phyloP scores from a whole-genome alignment of 2,797 vertebrate genomes.

The Limnodromus scolopaceus region DNA sequence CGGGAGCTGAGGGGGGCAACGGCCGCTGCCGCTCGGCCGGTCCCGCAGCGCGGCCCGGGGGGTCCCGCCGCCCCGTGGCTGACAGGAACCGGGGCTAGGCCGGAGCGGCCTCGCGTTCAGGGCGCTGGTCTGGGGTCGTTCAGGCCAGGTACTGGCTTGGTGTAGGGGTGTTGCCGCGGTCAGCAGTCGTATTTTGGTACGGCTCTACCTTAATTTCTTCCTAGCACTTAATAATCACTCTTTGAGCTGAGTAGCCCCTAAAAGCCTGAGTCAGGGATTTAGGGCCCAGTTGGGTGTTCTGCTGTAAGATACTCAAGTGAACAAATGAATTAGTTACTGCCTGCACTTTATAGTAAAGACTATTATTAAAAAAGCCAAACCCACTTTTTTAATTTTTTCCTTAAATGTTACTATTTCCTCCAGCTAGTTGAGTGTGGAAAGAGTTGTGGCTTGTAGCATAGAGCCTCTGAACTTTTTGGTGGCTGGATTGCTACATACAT shows the following conservation, averaged over 20 bases:
- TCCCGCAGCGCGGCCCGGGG: not conserved
- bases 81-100: not conserved
- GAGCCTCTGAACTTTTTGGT: not conserved
- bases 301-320: not conserved
- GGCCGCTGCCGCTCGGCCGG: not conserved
- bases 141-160: accelerated
- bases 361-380: not conserved
- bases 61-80: not conserved
- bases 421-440: not conserved
- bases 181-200: accelerated
- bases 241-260: not conserved
- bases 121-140: not conserved
- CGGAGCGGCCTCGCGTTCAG: not conserved
- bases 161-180: not conserved
- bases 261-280: constrained; percentile 53
- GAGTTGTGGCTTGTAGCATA: not conserved
- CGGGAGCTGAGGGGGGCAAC: not conserved
- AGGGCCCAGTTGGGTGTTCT: not conserved
- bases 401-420: accelerated
- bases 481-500: accelerated
- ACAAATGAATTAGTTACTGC: not conserved
- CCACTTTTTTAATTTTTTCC: too few species aligned
- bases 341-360: accelerated
- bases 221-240: accelerated
- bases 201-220: not conserved